Conservation (phyloP, 2,888 invertebrate species). For the Ctenicera cuprea region DNA sequence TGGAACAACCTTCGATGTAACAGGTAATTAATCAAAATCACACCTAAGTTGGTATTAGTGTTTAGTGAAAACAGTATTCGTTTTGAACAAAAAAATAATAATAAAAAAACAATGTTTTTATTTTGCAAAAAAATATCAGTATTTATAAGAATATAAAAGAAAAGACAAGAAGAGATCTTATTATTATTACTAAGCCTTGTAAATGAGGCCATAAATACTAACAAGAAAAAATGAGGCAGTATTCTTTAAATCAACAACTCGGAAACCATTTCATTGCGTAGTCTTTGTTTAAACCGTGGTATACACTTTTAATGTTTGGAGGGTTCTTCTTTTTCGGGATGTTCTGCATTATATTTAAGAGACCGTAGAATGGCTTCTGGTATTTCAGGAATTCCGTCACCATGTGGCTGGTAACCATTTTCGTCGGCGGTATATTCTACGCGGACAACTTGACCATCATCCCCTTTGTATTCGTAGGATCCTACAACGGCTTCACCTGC, state of each 20-base stretch:
- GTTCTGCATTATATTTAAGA: constrained; percentile 66
- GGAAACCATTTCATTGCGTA: constrained; percentile 18
- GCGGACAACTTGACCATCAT: constrained; percentile 67
- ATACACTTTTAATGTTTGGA: constrained; percentile 23
- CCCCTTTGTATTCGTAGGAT: constrained; percentile 76
- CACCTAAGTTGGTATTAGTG: not conserved
- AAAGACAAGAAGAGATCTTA: constrained; percentile 1
- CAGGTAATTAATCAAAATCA: not conserved
- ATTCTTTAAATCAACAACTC: not conserved
- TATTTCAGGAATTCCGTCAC: constrained; percentile 68
- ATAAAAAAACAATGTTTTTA: constrained; percentile 32
- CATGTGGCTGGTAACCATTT: constrained; percentile 70
- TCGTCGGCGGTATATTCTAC: constrained; percentile 74
- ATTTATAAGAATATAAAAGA: constrained; percentile 19
- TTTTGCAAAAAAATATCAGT: constrained; percentile 23
- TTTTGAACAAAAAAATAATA: too few species aligned
- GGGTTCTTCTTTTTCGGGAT: constrained; percentile 56
- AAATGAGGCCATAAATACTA: constrained; percentile 33
- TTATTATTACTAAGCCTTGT: constrained; percentile 27
- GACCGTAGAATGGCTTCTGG: constrained; percentile 67
- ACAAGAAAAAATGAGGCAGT: constrained; percentile 31
- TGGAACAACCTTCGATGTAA: too few species aligned
- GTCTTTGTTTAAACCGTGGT: not conserved
- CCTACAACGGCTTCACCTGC: constrained; percentile 73
- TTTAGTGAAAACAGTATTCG: too few species aligned